These are phyloP conservation scores for Danionella dracula DNA, from an alignment of 2,797 vertebrate genomes.

Conservation along the genomic window DNA sequence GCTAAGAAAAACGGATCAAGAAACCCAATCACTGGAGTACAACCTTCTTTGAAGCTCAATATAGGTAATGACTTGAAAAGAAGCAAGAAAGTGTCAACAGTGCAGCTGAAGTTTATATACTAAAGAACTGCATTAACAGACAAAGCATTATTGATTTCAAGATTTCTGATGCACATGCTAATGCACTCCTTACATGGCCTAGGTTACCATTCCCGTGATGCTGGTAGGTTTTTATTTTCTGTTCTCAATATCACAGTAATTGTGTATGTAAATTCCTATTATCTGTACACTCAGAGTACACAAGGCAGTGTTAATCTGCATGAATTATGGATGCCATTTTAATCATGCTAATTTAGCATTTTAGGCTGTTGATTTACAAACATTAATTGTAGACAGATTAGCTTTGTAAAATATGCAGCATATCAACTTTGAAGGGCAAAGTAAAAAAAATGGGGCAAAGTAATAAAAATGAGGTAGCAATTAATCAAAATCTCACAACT, in stretches of 20 bases:
- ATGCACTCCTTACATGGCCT: slow-evolving; percentile 22
- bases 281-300: slow-evolving; percentile 44
- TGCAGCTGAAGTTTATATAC: neutral
- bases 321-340: slow-evolving; percentile 55
- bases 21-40: neutral
- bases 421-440: neutral
- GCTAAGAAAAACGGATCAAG: neutral
- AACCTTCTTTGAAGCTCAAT: neutral
- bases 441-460: neutral
- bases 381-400: slow-evolving; percentile 45
- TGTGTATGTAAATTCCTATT: slow-evolving; percentile 41
- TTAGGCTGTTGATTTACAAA: slow-evolving; percentile 31
- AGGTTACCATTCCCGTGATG: slow-evolving; percentile 30
- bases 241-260: too few species aligned
- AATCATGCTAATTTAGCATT: slow-evolving; percentile 48
- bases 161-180: slow-evolving; percentile 25
- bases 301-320: slow-evolving; percentile 33
- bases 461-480: slow-evolving; percentile 25
- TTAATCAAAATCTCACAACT: neutral
- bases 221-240: too few species aligned
- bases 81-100: neutral
- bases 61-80: slow-evolving; percentile 3
- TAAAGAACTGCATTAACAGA: neutral
- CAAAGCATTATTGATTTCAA: neutral
- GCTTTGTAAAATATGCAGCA: slow-evolving; percentile 12